Evolutionary conservation across 2,888 invertebrate genomes (phyloP).

Genomic region (Drosophila anomalipes): DNA sequence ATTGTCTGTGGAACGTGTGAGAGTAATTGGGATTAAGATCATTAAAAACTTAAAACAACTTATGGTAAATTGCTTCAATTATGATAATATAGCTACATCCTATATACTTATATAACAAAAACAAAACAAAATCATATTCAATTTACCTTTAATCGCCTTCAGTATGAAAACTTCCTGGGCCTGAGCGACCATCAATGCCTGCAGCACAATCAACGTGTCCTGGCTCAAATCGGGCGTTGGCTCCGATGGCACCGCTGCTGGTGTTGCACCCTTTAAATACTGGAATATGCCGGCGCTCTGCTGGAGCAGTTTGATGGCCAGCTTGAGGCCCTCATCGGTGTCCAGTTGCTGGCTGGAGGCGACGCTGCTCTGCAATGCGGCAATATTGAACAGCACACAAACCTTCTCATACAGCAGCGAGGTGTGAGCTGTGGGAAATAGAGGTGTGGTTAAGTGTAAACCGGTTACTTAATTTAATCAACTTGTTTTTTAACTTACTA

Average conservation of each 20-base stretch:
- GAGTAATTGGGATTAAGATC: not conserved
- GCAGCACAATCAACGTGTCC: conserved; percentile 94
- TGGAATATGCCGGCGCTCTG: conserved; percentile 96
- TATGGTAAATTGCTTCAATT: not conserved
- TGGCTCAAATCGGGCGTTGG: conserved; percentile 98
- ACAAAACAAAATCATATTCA: too few relatives aligned
- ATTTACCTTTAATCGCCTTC: conserved; percentile 93
- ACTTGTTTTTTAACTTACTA: conserved; percentile 88
- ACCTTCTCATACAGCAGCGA: conserved; percentile 96
- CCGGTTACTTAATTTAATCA: conserved; percentile 26
- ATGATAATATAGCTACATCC: not conserved
- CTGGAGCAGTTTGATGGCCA: conserved; percentile 96
- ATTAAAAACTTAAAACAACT: not conserved
- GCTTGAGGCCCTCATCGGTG: conserved; percentile 96
- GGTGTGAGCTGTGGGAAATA: conserved; percentile 89
- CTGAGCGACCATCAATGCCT: conserved; percentile 97
- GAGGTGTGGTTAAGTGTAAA: conserved; percentile 8
- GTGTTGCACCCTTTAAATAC: conserved; percentile 92
- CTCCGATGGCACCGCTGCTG: conserved; percentile 95
- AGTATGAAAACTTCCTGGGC: conserved; percentile 98
- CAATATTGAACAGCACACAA: conserved; percentile 98
- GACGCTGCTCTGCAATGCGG: conserved; percentile 95
- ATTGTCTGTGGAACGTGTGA: conserved; percentile 87
- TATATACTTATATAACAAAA: not conserved
- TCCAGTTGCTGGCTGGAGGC: conserved; percentile 94